phyloP scores from a whole-genome alignment of 2,888 invertebrate species.

The Drosophila villosipedis region DNA sequence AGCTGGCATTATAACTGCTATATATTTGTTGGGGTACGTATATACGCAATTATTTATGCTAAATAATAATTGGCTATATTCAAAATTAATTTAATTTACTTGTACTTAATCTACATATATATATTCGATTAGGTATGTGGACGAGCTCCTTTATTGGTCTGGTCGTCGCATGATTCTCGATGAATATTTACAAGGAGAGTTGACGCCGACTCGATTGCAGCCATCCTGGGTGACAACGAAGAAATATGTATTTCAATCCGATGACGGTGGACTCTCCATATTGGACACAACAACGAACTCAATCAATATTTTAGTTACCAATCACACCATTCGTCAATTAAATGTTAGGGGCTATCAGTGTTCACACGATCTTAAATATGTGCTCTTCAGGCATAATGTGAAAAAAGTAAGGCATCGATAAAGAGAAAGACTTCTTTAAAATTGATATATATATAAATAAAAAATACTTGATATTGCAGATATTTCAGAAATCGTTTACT shows the following conservation, averaged over 20 bases:
- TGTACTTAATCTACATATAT: no score
- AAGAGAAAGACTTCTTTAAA: neutral
- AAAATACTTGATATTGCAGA: conserved; percentile 85
- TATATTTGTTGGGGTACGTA: conserved; percentile 92
- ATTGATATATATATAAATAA: neutral
- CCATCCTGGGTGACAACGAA: conserved; percentile 93
- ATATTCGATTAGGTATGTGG: conserved; percentile 88
- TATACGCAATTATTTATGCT: neutral
- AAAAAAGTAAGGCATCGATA: conserved; percentile 89
- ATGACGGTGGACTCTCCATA: conserved; percentile 93
- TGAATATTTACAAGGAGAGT: conserved; percentile 92
- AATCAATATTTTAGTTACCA: conserved; percentile 92
- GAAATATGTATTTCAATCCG: conserved; percentile 94
- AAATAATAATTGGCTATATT: neutral
- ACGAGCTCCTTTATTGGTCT: conserved; percentile 95
- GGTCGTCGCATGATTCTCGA: conserved; percentile 94
- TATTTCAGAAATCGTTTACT: conserved; percentile 93
- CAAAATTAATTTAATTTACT: neutral
- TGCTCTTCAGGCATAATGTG: conserved; percentile 95
- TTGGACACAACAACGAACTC: conserved; percentile 92
- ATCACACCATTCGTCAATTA: conserved; percentile 94
- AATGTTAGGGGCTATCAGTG: conserved; percentile 95
- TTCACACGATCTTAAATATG: conserved; percentile 93
- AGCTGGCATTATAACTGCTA: conserved; percentile 94
- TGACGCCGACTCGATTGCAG: conserved; percentile 90